These are phyloP conservation scores for Forbesichthys papilliferus DNA, from an alignment of 2,113 vertebrate species.

Conservation along the genomic window DNA sequence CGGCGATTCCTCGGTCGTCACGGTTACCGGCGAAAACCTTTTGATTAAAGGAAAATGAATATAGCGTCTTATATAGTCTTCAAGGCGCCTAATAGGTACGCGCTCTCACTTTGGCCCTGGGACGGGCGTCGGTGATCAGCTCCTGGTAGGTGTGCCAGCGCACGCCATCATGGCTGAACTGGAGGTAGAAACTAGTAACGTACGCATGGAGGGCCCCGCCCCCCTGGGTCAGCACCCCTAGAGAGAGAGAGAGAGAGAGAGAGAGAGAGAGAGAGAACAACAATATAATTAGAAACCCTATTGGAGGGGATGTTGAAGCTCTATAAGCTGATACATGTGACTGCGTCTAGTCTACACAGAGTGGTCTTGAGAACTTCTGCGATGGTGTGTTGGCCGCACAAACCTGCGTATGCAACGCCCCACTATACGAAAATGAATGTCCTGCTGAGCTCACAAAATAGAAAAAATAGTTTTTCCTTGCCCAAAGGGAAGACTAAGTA, in stretches of 20 bases:
- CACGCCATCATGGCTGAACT: constrained; percentile 79
- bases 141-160: constrained; percentile 80
- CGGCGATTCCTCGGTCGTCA: constrained; percentile 60
- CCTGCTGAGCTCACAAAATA: too few relatives aligned
- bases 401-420: too few relatives aligned
- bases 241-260: background rate
- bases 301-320: too few relatives aligned
- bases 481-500: too few relatives aligned
- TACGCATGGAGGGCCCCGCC: constrained; percentile 69
- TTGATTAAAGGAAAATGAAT: background rate
- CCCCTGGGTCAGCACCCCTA: constrained; percentile 83
- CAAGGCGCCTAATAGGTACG: too few relatives aligned
- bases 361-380: too few relatives aligned
- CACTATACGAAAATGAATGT: too few relatives aligned
- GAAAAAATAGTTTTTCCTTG: too few relatives aligned
- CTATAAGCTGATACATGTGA: too few relatives aligned
- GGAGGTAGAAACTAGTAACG: constrained; percentile 80
- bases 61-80: too few relatives aligned
- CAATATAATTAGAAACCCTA: background rate
- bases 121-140: constrained; percentile 48
- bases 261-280: background rate
- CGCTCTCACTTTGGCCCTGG: constrained; percentile 73
- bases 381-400: too few relatives aligned
- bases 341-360: too few relatives aligned
- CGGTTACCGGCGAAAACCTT: constrained; percentile 78